Evolutionary conservation across 30 jellyfish, hydroid and myxozoan species (phyloP), one percentile per base, ranked within the genome.

Genomic region (Rhopilema esculentum): DNA sequence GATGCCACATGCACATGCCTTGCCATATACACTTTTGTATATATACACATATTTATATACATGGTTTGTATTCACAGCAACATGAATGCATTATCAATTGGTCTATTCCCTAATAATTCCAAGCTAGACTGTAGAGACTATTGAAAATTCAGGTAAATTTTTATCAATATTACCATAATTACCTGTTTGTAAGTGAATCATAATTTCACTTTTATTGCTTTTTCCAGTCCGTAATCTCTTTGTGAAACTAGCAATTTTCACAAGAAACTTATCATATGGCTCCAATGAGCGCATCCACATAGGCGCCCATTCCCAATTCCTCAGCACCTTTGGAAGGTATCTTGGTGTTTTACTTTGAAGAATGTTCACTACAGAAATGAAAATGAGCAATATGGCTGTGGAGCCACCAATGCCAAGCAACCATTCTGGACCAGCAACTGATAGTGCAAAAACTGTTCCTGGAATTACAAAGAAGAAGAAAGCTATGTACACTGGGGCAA

Each of bases 281-380:
- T 93, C 98, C n/a, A 93, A 77, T 1, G 98, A 93, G 69, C 97
- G 97, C 64, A 78, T 0, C 79, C 87, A 50, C n/a, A 57, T 40
- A 21, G 98, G 98, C 23, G 83, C 89, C 95, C 97, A 89, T 24
- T 93, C 89, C 98, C 98, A 93, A 23, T 88, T 84, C 89, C 91
- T 82, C 24, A 93, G 94, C 16, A 49, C 80, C 27, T 12, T 31
- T 24, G 97, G 98, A 7, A 93, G 84, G 62, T 49, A 0, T 7
- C 64, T 21, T 40, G 96, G 91, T 27, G 84, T 84, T 70, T 83
- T 93, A 12, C 65, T 62, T 49, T 88, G 98, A 65, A 93, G 83
- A 25, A 88, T 19, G 65, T 88, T 93, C 27, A 89, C 91, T 32
- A 84, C 57, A 70, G 80, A 30, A 40, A 93, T 51, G 69, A 93